A percentile compares a stretch with the other conserved stretches of the same genome.
phyloP scores from a whole-genome alignment of 35 echinoderm and acorn worm species.

The Diadema setosum region DNA sequence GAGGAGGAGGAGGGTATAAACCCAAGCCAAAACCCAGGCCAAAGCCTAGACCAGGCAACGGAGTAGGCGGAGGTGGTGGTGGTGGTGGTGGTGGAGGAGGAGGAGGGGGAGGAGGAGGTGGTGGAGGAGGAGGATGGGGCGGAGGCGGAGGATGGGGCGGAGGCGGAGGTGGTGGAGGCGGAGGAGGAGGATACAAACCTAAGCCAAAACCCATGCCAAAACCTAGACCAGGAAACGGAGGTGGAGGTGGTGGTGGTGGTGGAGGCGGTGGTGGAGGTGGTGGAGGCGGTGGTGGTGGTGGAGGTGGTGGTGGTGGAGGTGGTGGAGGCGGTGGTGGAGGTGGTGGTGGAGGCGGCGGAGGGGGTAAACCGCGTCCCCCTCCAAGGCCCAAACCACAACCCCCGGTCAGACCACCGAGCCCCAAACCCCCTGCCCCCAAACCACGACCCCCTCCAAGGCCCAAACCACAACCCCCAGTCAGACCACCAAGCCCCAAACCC shows the following conservation, averaged over 20 bases:
- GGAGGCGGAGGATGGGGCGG: too few relatives aligned
- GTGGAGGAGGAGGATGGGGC: too few relatives aligned
- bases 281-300: too few relatives aligned
- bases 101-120: not conserved
- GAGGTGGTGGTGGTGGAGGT: not conserved
- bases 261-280: not conserved
- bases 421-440: too few relatives aligned
- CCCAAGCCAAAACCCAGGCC: not conserved
- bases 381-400: not conserved
- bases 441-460: not conserved
- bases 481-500: not conserved
- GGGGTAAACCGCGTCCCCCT: not conserved
- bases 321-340: not conserved
- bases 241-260: too few relatives aligned
- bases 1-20: not conserved
- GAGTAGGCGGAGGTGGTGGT: not conserved
- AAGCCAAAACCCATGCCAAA: not conserved
- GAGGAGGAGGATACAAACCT: not conserved
- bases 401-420: not conserved
- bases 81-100: not conserved
- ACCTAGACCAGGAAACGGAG: not conserved
- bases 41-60: not conserved
- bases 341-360: not conserved
- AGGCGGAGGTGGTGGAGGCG: not conserved
- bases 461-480: not conserved